A percentile compares a stretch with the other conserved stretches of the same genome.
phyloP scores from a whole-genome alignment of 1,140 invertebrate species.

The Antheraea pernyi region DNA sequence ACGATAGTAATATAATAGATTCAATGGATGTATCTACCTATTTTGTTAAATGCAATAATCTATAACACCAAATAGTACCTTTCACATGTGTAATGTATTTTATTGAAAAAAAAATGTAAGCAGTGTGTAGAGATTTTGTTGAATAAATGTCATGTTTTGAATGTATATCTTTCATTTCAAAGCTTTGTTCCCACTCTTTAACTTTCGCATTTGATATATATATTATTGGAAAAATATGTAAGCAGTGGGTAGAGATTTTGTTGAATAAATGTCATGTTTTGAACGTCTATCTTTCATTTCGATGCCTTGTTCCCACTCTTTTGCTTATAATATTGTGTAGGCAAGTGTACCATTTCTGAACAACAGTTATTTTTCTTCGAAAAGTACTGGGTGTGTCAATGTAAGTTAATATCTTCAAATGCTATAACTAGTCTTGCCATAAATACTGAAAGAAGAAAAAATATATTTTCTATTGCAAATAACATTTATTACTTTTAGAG shows the following conservation, averaged over 20 bases:
- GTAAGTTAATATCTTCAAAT: too few species aligned
- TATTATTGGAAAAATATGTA: conserved; percentile 55
- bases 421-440: too few species aligned
- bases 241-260: conserved; percentile 71
- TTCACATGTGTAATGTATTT: conserved; percentile 53
- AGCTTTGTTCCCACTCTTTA: conserved; percentile 22
- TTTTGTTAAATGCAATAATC: conserved; percentile 63
- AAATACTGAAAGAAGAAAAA: too few species aligned
- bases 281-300: conserved; percentile 29
- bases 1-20: neutral
- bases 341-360: too few species aligned
- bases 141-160: conserved; percentile 76
- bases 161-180: conserved; percentile 21
- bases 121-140: conserved; percentile 73
- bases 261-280: conserved; percentile 77
- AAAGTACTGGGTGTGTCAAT: too few species aligned
- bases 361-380: too few species aligned
- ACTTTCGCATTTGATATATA: conserved; percentile 51
- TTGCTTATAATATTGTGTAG: conserved; percentile 34
- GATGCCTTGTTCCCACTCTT: neutral
- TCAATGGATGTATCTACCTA: conserved; percentile 22
- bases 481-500: too few species aligned
- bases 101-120: conserved; percentile 54
- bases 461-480: too few species aligned
- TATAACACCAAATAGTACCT: conserved; percentile 70